Percentiles rank a stretch among this genome's conserved stretches.
Evolutionary conservation across 92 coral and sea anemone genomes (phyloP).

Genomic region (Porites cylindrica): DNA sequence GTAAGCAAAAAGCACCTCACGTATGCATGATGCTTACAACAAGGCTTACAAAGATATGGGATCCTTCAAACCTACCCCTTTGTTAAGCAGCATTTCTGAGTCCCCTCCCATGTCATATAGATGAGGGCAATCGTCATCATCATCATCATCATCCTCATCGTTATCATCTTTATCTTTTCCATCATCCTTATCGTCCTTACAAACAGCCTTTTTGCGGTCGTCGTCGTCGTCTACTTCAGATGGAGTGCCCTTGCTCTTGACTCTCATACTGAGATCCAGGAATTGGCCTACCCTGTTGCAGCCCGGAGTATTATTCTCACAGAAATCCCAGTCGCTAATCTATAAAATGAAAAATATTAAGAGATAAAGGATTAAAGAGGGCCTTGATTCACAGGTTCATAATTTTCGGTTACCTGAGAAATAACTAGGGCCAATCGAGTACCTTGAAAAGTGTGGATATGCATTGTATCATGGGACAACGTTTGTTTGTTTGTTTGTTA

Average conservation of each 20-base stretch:
- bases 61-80: constrained; percentile 19
- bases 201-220: constrained; percentile 35
- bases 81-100: constrained; percentile 40
- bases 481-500: too few relatives aligned
- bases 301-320: constrained; percentile 1
- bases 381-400: too few relatives aligned
- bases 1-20: not conserved
- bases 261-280: constrained; percentile 24
- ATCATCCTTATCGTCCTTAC: constrained; percentile 25
- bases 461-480: too few relatives aligned
- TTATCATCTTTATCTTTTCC: constrained; percentile 9
- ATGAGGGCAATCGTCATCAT: constrained; percentile 27
- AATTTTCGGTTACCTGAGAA: too few relatives aligned
- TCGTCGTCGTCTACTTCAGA: constrained; percentile 31
- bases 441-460: too few relatives aligned
- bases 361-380: not conserved
- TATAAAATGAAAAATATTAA: not conserved
- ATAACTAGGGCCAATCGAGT: too few relatives aligned
- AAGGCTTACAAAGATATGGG: too few relatives aligned
- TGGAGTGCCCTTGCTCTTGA: constrained; percentile 36
- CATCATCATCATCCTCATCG: constrained; percentile 31
- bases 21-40: not conserved
- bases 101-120: constrained; percentile 33
- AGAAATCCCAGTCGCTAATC: constrained; percentile 42
- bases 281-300: constrained; percentile 25